Evolutionary conservation across 1,140 invertebrate species (phyloP), one percentile per base, ranked within the genome.

Genomic region (Tetragonula clypearis): DNA sequence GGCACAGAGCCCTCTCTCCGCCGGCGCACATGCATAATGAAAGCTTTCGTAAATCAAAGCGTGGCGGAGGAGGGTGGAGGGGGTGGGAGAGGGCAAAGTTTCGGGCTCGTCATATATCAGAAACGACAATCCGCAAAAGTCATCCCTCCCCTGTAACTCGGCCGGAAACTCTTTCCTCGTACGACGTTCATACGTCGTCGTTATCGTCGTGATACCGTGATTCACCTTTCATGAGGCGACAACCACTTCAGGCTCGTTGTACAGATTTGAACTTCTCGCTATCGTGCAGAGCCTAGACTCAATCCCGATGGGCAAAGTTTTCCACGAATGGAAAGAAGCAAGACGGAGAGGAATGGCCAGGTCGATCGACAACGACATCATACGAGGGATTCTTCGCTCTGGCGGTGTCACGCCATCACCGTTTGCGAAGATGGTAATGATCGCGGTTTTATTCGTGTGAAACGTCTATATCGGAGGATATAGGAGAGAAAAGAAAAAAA

Each of bases 121-220:
- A 30, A 62, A 84, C 82, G 76, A 79, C 82, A 84, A 84, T 84
- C 76, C 82, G 76, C 76, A 49, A 84, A 84, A 84, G 82, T 84
- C 82, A 71, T 79, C 75, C 55, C 23, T 49, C 30, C 81, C 72
- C n/a, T 15, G 49, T 12, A 56, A 49, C 82, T 55, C 66, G 41
- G 21, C 66, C 56, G 82, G 76, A 65, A 79, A 84, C 68, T 84
- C 82, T 84, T 84, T 79, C 82, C 56, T 60, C 66, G 75, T 21
- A 14, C 41, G 49, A 23, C 5, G n/a, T 26, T 72, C 56, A 35
- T 30, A 62, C 74, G 49, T 72, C 76, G n/a, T 12, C 15, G 62
- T 12, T 5, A 2, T 12, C 19, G 55, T 71, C 79, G 49, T 66
- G 82, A 84, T 75, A 76, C 35, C 26, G 74, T 4, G 74, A 87